These are phyloP conservation scores for Arctocebus calabarensis DNA, from an alignment of 2,797 vertebrate species.

Conservation along the genomic window DNA sequence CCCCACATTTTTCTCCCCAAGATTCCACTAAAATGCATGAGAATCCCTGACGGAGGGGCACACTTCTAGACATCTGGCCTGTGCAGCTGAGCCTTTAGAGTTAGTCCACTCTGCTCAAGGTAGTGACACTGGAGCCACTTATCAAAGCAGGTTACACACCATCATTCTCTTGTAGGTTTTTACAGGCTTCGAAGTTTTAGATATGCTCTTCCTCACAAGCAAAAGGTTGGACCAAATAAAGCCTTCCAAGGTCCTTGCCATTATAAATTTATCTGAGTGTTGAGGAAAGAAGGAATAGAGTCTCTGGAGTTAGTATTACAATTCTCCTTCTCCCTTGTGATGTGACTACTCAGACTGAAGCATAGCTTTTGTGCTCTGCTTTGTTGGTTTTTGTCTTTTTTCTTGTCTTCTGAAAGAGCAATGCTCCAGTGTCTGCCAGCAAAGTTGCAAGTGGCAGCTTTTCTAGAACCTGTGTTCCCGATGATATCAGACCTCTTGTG, in stretches of 20 bases:
- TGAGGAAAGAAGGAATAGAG: neutral
- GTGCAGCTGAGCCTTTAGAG: neutral
- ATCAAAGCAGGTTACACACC: neutral
- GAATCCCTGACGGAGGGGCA: neutral
- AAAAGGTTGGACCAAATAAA: neutral
- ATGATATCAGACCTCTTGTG: constrained; percentile 54
- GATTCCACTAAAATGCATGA: neutral
- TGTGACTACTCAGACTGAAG: neutral
- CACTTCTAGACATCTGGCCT: neutral
- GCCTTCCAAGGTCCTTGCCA: neutral
- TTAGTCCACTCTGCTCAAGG: neutral
- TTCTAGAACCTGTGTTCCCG: constrained; percentile 49
- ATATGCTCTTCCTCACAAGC: neutral
- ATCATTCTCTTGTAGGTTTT: neutral
- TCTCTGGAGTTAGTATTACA: neutral
- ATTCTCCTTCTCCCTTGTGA: neutral
- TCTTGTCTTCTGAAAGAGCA: constrained; percentile 39
- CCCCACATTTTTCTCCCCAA: neutral
- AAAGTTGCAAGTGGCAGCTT: constrained; percentile 49
- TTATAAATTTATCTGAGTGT: neutral
- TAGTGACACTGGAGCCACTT: neutral
- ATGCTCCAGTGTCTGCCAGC: neutral
- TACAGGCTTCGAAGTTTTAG: neutral
- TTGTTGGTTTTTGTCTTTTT: constrained; percentile 9
- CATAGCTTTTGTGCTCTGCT: neutral